Evolutionary conservation across 2,888 invertebrate genomes (phyloP), one percentile per base, ranked within the genome.

Genomic region (Eudasyphora cyanicolor): DNA sequence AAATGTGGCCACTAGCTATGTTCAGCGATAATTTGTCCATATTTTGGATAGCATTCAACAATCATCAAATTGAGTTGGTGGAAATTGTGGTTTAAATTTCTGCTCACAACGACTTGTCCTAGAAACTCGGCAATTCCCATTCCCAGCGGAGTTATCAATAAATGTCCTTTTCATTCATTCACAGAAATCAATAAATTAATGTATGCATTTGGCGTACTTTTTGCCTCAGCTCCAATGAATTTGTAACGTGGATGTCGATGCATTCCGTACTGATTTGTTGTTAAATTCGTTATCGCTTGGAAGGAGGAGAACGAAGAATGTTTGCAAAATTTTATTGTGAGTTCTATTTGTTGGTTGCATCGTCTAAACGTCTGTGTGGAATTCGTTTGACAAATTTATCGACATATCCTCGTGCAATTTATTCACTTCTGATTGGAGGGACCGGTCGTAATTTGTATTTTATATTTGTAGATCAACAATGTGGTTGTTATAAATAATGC

Each of bases 301-400:
- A 27, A 14, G 27, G 12, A 4, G 7, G 24, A 24, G 27, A 14
- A 57, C 1, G n/a, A n/a, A 3, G 57, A 7, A 27, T 3, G 27
- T 27, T 5, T 29, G 29, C 60, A 19, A 29, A 29, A 27, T 12
- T 27, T 29, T 29, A 17, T 60, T 17, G 7, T 60, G n/a, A 2
- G 4, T 17, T n/a, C 17, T 49, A 14, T 45, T 45, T 12, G 12
- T 45, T 45, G n/a, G 29, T 29, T 60, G 60, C 29, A 17, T 29
- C n/a, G 12, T 38, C 64, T 5, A 64, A 64, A 64, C 21, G 64
- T 38, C 64, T 19, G 6, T 38, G 64, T 42, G 38, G 64, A 64
- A 64, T 64, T 64, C 64, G 21, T 38, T 64, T 64, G 64, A 64
- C 38, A 64, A 42, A 64, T 64, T 64, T 64, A 64, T 64, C 38